Percentiles rank a stretch among this genome's conserved stretches.
phyloP scores from a whole-genome alignment of 92 coral and sea anemone genomes.

The Heteractis magnifica region DNA sequence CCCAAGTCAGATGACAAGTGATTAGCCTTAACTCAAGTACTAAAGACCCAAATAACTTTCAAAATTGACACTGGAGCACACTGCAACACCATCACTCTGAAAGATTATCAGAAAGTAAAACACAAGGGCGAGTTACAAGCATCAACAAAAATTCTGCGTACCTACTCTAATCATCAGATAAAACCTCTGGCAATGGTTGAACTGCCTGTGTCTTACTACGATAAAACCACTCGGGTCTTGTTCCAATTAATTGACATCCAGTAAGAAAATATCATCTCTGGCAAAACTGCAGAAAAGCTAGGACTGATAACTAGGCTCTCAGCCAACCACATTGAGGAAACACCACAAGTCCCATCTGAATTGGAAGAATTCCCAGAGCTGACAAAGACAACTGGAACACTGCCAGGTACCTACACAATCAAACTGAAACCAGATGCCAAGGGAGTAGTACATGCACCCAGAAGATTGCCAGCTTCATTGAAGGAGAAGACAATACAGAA shows the following conservation, averaged over 20 bases:
- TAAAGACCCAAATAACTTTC: slow-evolving; percentile 29
- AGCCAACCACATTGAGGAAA: background rate
- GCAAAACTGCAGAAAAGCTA: slow-evolving; percentile 32
- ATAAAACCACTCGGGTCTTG: background rate
- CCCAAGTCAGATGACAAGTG: background rate
- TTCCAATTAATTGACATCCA: slow-evolving; percentile 32
- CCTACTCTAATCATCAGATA: slow-evolving; percentile 33
- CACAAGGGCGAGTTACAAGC: slow-evolving; percentile 26
- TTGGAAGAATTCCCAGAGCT: slow-evolving; percentile 17
- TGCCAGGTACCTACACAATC: slow-evolving; percentile 28
- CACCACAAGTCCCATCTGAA: background rate
- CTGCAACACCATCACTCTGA: slow-evolving; percentile 28
- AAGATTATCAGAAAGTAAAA: slow-evolving; percentile 35
- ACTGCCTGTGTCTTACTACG: slow-evolving; percentile 22
- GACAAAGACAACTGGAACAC: slow-evolving; percentile 8
- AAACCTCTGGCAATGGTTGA: slow-evolving; percentile 40
- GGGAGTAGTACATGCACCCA: slow-evolving; percentile 19
- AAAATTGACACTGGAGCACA: slow-evolving; percentile 35
- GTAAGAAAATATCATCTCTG: slow-evolving; percentile 40
- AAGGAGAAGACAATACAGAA: slow-evolving; percentile 25
- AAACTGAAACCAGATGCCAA: slow-evolving; percentile 18
- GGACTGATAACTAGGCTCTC: slow-evolving; percentile 33
- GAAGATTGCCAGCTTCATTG: slow-evolving; percentile 5
- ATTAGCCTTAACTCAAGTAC: background rate
- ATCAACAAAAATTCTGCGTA: slow-evolving; percentile 36